A percentile compares a stretch with the other conserved stretches of the same genome.
These are phyloP conservation scores for Bubo bubo DNA, from an alignment of 2,113 vertebrate genomes.

Conservation along the genomic window DNA sequence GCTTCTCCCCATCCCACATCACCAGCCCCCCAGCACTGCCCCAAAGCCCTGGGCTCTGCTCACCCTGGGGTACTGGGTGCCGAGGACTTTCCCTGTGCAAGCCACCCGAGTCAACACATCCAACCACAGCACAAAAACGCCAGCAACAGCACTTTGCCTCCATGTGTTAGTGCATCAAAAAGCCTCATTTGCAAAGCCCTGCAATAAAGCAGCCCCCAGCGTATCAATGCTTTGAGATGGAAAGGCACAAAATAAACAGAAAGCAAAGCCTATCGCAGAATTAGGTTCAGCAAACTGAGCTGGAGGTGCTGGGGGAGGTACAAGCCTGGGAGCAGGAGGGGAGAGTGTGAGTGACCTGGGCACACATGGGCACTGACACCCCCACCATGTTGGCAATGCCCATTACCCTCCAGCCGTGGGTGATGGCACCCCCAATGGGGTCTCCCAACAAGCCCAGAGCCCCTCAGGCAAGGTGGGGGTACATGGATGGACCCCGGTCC, in stretches of 20 bases:
- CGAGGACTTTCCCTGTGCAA: not conserved
- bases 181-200: not conserved
- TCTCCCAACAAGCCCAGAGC: not conserved
- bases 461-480: not conserved
- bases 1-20: not conserved
- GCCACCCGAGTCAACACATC: not conserved
- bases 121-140: fast-evolving
- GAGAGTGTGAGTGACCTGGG: not conserved
- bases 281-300: not conserved
- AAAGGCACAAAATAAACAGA: not conserved
- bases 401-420: not conserved
- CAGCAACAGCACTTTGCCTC: not conserved
- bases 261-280: not conserved
- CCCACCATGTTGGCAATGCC: fast-evolving
- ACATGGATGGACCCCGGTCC: not conserved
- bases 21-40: not conserved
- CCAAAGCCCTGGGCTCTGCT: not conserved
- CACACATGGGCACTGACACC: not conserved
- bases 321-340: not conserved
- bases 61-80: fast-evolving
- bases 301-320: not conserved
- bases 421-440: too few species aligned
- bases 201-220: not conserved
- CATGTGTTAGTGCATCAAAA: not conserved
- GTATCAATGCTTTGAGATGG: not conserved